Evolutionary conservation across 2,113 vertebrate species (phyloP).

Genomic region (Etheostoma spectabile): DNA sequence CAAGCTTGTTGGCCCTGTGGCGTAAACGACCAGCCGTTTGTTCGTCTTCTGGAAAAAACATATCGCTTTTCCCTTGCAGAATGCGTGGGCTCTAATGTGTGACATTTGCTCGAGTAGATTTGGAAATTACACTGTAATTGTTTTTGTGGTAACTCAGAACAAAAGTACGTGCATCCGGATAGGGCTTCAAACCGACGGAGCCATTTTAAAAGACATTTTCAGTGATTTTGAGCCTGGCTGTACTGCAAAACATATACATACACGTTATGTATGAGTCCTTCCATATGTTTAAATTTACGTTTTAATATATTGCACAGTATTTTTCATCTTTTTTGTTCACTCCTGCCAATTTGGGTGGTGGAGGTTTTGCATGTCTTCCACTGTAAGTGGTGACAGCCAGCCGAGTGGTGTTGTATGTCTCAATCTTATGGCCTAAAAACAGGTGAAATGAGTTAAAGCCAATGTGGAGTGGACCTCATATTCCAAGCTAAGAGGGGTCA

Average conservation of each 20-base stretch:
- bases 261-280: neutral
- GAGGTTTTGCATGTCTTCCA: conserved; percentile 13
- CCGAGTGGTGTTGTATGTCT: conserved; percentile 42
- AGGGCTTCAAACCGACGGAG: neutral
- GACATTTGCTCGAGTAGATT: neutral
- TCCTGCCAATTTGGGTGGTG: neutral
- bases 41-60: conserved; percentile 48
- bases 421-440: conserved; percentile 31
- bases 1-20: conserved; percentile 5
- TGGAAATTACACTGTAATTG: conserved; percentile 10
- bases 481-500: conserved; percentile 41
- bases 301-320: neutral
- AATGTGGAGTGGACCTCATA: conserved; percentile 13
- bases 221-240: neutral
- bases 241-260: neutral
- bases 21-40: conserved; percentile 18
- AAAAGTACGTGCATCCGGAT: neutral
- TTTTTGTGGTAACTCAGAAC: conserved; percentile 7
- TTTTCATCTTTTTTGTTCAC: neutral
- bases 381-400: conserved; percentile 36
- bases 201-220: neutral
- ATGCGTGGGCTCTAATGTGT: conserved; percentile 16
- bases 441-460: conserved; percentile 52
- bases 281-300: neutral
- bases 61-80: conserved; percentile 5